Conservation (phyloP, 2,888 invertebrate species). For the Pterostichus madidus region DNA sequence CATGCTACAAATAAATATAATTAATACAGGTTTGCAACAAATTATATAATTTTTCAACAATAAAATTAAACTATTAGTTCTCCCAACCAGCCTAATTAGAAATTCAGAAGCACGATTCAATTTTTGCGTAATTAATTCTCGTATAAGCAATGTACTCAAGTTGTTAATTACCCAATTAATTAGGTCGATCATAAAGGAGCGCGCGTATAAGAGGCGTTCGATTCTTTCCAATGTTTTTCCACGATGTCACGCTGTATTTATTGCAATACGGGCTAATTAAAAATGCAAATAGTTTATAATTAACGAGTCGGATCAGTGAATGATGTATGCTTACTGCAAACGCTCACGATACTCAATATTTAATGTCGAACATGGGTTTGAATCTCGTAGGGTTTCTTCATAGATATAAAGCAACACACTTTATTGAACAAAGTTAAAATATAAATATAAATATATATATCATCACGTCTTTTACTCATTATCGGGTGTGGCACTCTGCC, state of each 20-base stretch:
- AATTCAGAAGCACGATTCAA: constrained; percentile 28
- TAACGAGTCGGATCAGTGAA: constrained; percentile 55
- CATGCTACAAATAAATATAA: too few species aligned
- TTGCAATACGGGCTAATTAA: constrained; percentile 54
- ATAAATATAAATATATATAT: too few species aligned
- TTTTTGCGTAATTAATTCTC: constrained; percentile 26
- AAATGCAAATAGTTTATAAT: constrained; percentile 62
- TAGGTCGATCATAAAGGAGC: constrained; percentile 33
- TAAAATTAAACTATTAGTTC: too few species aligned
- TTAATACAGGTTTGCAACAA: too few species aligned
- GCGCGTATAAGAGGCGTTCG: constrained; percentile 7
- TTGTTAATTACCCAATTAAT: constrained; percentile 41
- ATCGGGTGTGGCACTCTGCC: too few species aligned
- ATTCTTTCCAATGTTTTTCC: constrained; percentile 23
- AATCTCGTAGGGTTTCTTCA: neutral
- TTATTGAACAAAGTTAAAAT: neutral
- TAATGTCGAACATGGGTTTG: constrained; percentile 41
- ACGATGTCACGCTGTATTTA: constrained; percentile 43
- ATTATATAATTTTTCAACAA: too few species aligned
- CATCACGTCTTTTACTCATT: too few species aligned
- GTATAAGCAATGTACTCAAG: neutral
- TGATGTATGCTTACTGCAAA: constrained; percentile 52
- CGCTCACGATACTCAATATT: constrained; percentile 41
- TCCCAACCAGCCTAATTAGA: neutral
- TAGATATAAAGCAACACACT: neutral